A percentile compares a stretch with the other conserved stretches of the same genome.
phyloP scores from a whole-genome alignment of 2,797 vertebrate genomes.

The Trematomus bernacchii region DNA sequence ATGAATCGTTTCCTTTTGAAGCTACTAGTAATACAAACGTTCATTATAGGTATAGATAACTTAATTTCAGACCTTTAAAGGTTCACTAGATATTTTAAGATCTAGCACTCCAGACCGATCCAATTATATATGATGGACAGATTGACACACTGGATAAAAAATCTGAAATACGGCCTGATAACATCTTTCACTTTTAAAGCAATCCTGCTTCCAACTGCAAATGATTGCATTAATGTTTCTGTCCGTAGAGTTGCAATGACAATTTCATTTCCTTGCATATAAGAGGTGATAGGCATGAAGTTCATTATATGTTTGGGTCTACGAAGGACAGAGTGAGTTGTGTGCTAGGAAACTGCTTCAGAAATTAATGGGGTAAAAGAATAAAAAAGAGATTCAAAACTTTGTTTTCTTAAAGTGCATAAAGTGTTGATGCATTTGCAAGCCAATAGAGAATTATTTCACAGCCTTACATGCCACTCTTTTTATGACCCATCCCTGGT shows the following conservation, averaged over 20 bases:
- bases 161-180: conserved; percentile 8
- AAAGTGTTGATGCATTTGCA: neutral
- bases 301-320: conserved; percentile 30
- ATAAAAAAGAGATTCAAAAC: neutral
- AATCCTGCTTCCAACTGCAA: conserved; percentile 21
- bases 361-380: neutral
- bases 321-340: neutral
- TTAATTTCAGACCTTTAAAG: neutral
- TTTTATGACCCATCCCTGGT: neutral
- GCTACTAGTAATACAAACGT: neutral
- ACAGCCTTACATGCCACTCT: conserved; percentile 7
- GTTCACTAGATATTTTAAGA: conserved; percentile 3
- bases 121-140: conserved; percentile 23
- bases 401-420: neutral
- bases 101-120: conserved; percentile 15
- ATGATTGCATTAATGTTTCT: conserved; percentile 26
- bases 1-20: neutral
- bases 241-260: conserved; percentile 13
- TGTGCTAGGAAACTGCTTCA: neutral
- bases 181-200: conserved; percentile 20
- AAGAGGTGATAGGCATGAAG: conserved; percentile 11
- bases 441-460: neutral
- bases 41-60: neutral
- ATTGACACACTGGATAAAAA: conserved; percentile 12
- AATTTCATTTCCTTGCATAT: conserved; percentile 30